Percentiles rank a stretch among this genome's conserved stretches.
Conservation (phyloP, 2,113 vertebrate species). For the Triplophysa tibetana region DNA sequence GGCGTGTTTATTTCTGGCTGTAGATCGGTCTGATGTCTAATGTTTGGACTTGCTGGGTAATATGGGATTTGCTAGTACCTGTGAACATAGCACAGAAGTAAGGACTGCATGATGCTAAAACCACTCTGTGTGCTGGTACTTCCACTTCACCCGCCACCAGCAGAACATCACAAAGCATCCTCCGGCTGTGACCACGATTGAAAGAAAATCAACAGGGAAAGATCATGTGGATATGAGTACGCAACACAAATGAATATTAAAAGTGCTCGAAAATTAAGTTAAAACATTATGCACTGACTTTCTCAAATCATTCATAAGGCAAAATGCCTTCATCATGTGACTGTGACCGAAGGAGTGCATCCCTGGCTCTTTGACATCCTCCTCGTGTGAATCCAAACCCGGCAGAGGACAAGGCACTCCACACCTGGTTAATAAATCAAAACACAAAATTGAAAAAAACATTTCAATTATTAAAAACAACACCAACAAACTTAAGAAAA, state of each 20-base stretch:
- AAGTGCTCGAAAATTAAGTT: background rate
- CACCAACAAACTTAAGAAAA: too few species aligned
- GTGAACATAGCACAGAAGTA: conserved; percentile 99
- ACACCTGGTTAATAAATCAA: conserved; percentile 56
- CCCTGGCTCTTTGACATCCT: conserved; percentile 79
- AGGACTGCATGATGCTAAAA: conserved; percentile 92
- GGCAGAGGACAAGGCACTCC: conserved; percentile 66
- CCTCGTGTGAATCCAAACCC: conserved; percentile 73
- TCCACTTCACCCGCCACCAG: conserved; percentile 87
- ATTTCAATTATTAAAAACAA: background rate
- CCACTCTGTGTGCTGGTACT: conserved; percentile 90
- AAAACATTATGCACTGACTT: conserved; percentile 71
- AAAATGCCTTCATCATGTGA: conserved; percentile 94
- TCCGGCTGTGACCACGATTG: conserved; percentile 79
- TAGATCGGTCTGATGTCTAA: background rate
- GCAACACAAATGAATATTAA: background rate
- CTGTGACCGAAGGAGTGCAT: conserved; percentile 83
- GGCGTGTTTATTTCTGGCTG: background rate
- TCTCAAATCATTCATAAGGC: conserved; percentile 92
- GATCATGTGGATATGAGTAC: background rate
- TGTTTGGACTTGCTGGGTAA: background rate
- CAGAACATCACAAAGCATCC: conserved; percentile 92
- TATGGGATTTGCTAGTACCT: conserved; percentile 71
- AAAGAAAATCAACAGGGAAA: background rate
- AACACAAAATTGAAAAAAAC: background rate